A percentile compares a stretch with the other conserved stretches of the same genome.
Conservation (phyloP, 1,140 invertebrate species). For the Trinorchestia longiramus region DNA sequence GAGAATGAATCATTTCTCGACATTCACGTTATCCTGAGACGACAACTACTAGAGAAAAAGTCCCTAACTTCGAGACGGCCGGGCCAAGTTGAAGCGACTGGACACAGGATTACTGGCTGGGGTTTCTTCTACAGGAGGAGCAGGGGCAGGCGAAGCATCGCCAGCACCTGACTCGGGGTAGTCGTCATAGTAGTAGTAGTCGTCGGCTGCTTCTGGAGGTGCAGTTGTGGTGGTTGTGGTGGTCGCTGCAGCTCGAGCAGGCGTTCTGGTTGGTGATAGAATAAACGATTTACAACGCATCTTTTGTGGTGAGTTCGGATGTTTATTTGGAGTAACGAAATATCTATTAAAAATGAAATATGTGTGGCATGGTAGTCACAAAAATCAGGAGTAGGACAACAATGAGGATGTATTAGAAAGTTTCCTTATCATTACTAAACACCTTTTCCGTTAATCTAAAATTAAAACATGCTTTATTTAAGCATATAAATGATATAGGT, state of each 20-base stretch:
- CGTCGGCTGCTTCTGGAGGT: background rate
- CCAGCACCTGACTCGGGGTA: background rate
- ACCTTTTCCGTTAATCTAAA: too few species aligned
- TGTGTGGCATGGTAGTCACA: too few species aligned
- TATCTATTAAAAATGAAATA: too few species aligned
- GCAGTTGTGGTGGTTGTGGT: constrained; percentile 5
- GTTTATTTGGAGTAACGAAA: background rate
- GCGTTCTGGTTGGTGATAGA: background rate
- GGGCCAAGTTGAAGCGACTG: background rate
- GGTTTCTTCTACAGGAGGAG: background rate
- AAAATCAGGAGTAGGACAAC: too few species aligned
- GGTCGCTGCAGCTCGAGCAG: background rate
- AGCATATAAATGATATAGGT: too few species aligned
- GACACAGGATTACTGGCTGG: background rate
- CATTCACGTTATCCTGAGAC: background rate
- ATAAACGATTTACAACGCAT: background rate
- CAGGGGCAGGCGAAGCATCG: background rate
- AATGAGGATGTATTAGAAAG: too few species aligned
- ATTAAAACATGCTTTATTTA: too few species aligned
- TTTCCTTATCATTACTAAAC: too few species aligned
- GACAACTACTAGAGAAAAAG: background rate
- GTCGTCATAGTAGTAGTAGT: constrained; percentile 39
- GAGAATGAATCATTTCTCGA: background rate
- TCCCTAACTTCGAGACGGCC: background rate
- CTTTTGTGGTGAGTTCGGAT: background rate